phyloP scores from a whole-genome alignment of 2,888 invertebrate species.

The Drosophila infuscata region DNA sequence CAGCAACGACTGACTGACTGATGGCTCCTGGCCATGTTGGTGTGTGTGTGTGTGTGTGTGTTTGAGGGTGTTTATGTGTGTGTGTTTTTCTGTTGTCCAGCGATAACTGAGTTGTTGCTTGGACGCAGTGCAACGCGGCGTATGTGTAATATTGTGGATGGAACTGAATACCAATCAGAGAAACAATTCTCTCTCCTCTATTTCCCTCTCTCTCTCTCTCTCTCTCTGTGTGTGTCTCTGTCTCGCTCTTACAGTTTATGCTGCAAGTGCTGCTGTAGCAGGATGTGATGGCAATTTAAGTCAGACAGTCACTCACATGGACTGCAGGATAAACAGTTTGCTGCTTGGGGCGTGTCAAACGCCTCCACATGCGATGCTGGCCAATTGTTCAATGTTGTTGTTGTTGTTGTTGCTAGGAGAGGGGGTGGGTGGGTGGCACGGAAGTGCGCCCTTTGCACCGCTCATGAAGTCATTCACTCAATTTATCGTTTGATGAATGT shows the following conservation, averaged over 20 bases:
- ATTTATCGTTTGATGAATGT: conserved; percentile 85
- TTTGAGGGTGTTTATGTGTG: neutral
- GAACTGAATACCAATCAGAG: conserved; percentile 70
- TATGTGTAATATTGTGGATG: conserved; percentile 37
- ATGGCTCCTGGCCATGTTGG: conserved; percentile 33
- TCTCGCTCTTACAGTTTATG: conserved; percentile 1
- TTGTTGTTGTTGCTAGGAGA: neutral
- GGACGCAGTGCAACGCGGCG: conserved; percentile 41
- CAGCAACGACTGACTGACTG: conserved; percentile 49
- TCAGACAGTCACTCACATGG: conserved; percentile 73
- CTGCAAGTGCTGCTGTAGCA: conserved; percentile 27
- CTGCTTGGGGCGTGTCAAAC: conserved; percentile 53
- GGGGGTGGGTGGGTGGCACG: conserved; percentile 38
- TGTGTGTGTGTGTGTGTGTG: neutral
- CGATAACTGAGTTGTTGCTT: conserved; percentile 72
- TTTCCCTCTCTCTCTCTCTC: neutral
- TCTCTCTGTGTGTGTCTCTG: no score
- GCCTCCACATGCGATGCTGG: conserved; percentile 40
- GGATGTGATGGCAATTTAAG: conserved; percentile 83
- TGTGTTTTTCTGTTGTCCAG: conserved; percentile 33
- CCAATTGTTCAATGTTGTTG: conserved; percentile 39
- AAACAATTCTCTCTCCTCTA: conserved; percentile 42
- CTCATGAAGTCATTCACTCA: conserved; percentile 85
- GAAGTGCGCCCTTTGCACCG: conserved; percentile 78
- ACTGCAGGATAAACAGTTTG: conserved; percentile 43